A percentile compares a stretch with the other conserved stretches of the same genome.
Conservation (phyloP, 2,797 vertebrate genomes). For the Sternotherus odoratus region DNA sequence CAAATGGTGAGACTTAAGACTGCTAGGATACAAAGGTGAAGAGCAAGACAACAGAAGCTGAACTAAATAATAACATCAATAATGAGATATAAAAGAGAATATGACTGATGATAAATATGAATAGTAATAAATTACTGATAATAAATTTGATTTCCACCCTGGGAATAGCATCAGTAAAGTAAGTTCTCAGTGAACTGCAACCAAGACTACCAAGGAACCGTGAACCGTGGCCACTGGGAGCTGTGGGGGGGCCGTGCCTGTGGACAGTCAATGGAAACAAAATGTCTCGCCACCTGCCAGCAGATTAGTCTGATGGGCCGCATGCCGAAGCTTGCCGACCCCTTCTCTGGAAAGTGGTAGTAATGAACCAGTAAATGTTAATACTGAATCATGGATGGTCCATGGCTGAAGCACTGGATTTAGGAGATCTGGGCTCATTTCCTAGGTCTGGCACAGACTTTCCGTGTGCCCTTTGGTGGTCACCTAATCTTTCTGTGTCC, state of each 20-base stretch:
- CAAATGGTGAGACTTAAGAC: background rate
- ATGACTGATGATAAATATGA: background rate
- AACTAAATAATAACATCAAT: background rate
- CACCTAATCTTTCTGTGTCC: background rate
- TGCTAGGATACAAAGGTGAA: background rate
- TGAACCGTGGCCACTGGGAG: no score
- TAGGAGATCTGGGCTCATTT: background rate
- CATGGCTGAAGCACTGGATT: background rate
- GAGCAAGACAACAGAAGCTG: background rate
- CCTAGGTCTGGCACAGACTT: background rate
- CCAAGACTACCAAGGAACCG: slow-evolving; percentile 2
- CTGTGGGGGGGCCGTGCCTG: no score
- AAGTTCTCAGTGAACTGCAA: background rate
- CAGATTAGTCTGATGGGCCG: no score
- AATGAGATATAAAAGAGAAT: background rate
- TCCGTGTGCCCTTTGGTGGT: background rate
- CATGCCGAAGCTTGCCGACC: no score
- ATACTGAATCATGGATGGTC: background rate
- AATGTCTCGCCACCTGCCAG: no score
- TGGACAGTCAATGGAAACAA: no score
- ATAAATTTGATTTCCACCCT: background rate
- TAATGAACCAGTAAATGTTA: background rate
- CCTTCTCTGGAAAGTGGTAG: background rate
- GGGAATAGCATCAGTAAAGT: background rate
- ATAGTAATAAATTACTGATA: background rate